Evolutionary conservation across 1,140 invertebrate species (phyloP), one percentile per base, ranked within the genome.

Genomic region (Ceratina calcarata): DNA sequence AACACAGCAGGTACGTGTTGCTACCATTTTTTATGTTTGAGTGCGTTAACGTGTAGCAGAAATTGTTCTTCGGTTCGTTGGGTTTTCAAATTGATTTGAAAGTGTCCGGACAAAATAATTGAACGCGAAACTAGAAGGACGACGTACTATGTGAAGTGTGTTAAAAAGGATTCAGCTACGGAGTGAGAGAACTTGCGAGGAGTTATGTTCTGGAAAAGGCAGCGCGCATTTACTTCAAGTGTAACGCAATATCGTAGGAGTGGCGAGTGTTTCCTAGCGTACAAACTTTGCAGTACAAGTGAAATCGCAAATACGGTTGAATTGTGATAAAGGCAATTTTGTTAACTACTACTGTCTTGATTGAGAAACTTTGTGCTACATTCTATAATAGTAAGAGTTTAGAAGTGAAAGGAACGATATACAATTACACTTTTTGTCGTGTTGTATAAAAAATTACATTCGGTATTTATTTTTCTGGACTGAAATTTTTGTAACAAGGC

Each of bases 1-100:
- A 94, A 83, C 94, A 94, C 81, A 94, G 94, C 93, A 94, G 93
- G 94, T 94, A 92, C 81, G 8, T 7, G 16, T 6, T n/a, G 0
- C 27, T 32, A 32, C 27, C 4, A 32, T 32, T 32, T 32, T 32
- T 32, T 32, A 32, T 32, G 27, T 32, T 32, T 32, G 4, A 32
- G 27, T 32, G 27, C 27, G 4, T 32, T 4, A 4, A 32, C 27
- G 27, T 32, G 27, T 32, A 32, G 27, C 27, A 32, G 27, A 32
- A 32, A 32, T 32, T 32, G 27, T 32, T 32, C 27, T 32, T 32
- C 4, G 27, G 27, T 32, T 32, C 27, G 27, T 32, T 32, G 27
- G 27, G 27, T 32, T 32, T 57, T 57, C 6, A 18, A 16, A 15
- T 18, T n/a, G 6, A 15, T n/a, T 18, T 6, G 15, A n/a, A n/a